Evolutionary conservation across 2,888 invertebrate genomes (phyloP).

Genomic region (Rhodophaea formosa): DNA sequence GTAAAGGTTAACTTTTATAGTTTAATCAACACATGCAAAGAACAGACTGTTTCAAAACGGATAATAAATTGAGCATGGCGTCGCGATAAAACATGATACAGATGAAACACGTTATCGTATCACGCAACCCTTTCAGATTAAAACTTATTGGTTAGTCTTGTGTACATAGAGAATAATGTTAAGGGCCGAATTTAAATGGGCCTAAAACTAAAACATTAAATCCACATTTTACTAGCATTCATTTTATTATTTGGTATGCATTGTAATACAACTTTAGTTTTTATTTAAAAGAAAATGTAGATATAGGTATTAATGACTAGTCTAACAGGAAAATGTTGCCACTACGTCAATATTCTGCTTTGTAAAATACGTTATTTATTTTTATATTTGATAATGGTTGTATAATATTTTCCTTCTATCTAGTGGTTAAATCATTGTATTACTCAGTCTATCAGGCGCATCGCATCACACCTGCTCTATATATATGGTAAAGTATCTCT

Average conservation of each 20-base stretch:
- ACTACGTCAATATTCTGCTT: conserved; percentile 76
- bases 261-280: conserved; percentile 49
- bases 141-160: neutral
- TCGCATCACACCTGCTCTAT: conserved; percentile 23
- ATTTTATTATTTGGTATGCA: conserved; percentile 47
- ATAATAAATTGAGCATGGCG: too few species aligned
- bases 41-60: too few species aligned
- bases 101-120: neutral
- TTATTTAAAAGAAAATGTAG: conserved; percentile 57
- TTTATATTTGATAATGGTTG: conserved; percentile 68
- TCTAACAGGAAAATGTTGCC: conserved; percentile 78
- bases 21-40: too few species aligned
- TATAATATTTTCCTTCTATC: conserved; percentile 60
- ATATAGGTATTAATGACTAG: conserved; percentile 76
- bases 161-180: conserved; percentile 33
- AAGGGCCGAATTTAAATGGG: conserved; percentile 26
- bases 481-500: neutral
- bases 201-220: conserved; percentile 34
- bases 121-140: neutral
- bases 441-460: conserved; percentile 62
- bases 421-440: conserved; percentile 53
- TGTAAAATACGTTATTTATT: conserved; percentile 78
- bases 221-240: conserved; percentile 34
- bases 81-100: too few species aligned
- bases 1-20: too few species aligned